Evolutionary conservation across 2,888 invertebrate genomes (phyloP).

Genomic region (Drosophila pseudotakahashii): DNA sequence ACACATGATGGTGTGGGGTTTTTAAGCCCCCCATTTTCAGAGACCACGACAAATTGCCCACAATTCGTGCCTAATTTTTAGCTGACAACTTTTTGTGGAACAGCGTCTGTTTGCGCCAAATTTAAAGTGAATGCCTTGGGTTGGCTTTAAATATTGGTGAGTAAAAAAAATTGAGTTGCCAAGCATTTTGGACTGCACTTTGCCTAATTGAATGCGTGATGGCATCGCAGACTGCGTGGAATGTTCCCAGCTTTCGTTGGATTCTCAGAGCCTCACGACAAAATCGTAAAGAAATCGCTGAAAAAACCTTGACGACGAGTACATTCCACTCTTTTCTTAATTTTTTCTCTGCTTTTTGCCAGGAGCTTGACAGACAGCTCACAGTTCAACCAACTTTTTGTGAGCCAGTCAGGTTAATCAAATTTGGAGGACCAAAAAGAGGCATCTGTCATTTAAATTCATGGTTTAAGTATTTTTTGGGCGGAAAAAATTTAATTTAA

Average conservation of each 20-base stretch:
- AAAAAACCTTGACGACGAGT: constrained; percentile 4
- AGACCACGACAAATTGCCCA: constrained; percentile 68
- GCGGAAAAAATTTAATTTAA: too few species aligned
- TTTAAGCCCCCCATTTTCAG: constrained; percentile 34
- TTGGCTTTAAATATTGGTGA: constrained; percentile 34
- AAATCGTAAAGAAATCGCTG: neutral
- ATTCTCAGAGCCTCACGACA: neutral
- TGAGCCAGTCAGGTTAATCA: neutral
- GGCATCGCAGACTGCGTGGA: constrained; percentile 3
- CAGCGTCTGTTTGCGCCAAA: neutral
- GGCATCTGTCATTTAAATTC: neutral
- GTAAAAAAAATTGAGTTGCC: constrained; percentile 1
- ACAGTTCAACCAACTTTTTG: neutral
- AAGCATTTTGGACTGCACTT: constrained; percentile 21
- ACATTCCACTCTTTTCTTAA: neutral
- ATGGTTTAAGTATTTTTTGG: too few species aligned
- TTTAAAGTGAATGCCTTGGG: neutral
- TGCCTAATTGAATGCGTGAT: constrained; percentile 29
- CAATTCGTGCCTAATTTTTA: constrained; percentile 72
- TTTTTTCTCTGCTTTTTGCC: neutral
- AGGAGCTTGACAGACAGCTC: constrained; percentile 16
- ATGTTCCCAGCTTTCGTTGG: constrained; percentile 12
- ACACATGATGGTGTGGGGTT: constrained; percentile 19
- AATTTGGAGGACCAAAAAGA: neutral
- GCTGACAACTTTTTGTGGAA: constrained; percentile 52